Base-by-base conservation (phyloP, 2,797 vertebrate species). In the Pangasius krempfi region DNA sequence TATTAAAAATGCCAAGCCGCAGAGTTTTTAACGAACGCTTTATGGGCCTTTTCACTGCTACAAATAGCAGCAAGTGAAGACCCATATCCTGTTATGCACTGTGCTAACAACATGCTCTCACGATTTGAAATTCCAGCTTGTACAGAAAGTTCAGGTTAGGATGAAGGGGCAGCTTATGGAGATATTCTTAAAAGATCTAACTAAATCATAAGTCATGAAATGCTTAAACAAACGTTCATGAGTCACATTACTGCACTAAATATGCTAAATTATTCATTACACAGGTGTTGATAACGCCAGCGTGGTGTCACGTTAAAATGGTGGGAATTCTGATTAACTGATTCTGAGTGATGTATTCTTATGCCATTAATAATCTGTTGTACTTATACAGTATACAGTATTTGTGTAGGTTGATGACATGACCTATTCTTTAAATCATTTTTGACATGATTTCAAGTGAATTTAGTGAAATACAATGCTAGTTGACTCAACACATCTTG, bases 1-100 rank as follows among this genome's bases (percentile, higher is more conserved):
- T 47, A 83, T 60, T 72, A 72, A 44, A 82, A 83, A 88, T 12
- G 79, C 86, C 86, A 87, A 73, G 50, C 86, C 86, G 27, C 86
- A 87, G 64, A 56, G 68, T 20, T 40, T 60, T 70, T 72, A 82
- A 72, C n/a, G 37, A 84, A 73, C 68, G 30, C 79, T 83, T 72
- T 47, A 88, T 60, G 37, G 27, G 87, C 87, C 80, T 58, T 50
- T 88, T 73, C 66, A 73, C 68, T 72, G 68, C 56, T 84, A 76
- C 70, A 76, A 76, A 76, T 62, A 64, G 54, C 81, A 88, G 44
- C 70, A 9, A 84, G 58, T 62, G 47, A 82, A 76, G 87, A 72
- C 72, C 72, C 72, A 52, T 64, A 62, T 62, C 54, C 81, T 84
- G 56, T 76, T 75, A 47, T n/a, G 40, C 13, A 33, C 27, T 14